A percentile compares a stretch with the other conserved stretches of the same genome.
Conservation (phyloP, 2,888 invertebrate genomes). For the Oscheius onirici region DNA sequence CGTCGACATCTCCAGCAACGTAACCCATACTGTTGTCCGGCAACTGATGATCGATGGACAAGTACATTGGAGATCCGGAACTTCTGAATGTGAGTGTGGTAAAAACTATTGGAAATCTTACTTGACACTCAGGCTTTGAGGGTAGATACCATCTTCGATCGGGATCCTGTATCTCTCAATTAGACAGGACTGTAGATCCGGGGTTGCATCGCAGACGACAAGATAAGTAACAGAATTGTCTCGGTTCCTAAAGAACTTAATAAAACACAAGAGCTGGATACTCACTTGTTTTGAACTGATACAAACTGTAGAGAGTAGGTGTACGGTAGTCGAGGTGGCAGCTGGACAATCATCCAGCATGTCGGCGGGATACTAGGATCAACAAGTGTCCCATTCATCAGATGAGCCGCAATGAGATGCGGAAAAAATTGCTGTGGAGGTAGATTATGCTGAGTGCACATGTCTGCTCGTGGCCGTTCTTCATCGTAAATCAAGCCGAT, state of each 20-base stretch:
- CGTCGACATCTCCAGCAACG: slow-evolving; percentile 62
- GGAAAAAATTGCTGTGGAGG: slow-evolving; percentile 63
- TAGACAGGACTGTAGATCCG: slow-evolving; percentile 39
- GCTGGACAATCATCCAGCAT: slow-evolving; percentile 67
- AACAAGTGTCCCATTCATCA: slow-evolving; percentile 63
- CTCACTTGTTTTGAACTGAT: slow-evolving; percentile 40
- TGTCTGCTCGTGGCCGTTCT: slow-evolving; percentile 63
- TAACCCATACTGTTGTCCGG: slow-evolving; percentile 52
- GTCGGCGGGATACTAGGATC: slow-evolving; percentile 58
- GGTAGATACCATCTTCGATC: slow-evolving; percentile 61
- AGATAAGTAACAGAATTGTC: slow-evolving; percentile 36
- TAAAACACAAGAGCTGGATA: not conserved
- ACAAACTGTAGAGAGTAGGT: slow-evolving; percentile 71
- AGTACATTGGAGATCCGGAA: slow-evolving; percentile 58
- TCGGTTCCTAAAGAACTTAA: slow-evolving; percentile 59
- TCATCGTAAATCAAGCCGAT: slow-evolving; percentile 47
- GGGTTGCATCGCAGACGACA: slow-evolving; percentile 44
- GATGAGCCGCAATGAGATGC: slow-evolving; percentile 59
- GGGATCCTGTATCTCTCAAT: slow-evolving; percentile 54
- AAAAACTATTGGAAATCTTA: slow-evolving; percentile 35
- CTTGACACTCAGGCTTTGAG: slow-evolving; percentile 65
- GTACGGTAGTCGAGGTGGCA: slow-evolving; percentile 67
- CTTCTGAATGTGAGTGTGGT: slow-evolving; percentile 38
- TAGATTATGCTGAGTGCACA: slow-evolving; percentile 60
- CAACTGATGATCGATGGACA: slow-evolving; percentile 57